These are phyloP conservation scores for Dascillus cervinus DNA, from an alignment of 2,888 invertebrate genomes.

Conservation along the genomic window DNA sequence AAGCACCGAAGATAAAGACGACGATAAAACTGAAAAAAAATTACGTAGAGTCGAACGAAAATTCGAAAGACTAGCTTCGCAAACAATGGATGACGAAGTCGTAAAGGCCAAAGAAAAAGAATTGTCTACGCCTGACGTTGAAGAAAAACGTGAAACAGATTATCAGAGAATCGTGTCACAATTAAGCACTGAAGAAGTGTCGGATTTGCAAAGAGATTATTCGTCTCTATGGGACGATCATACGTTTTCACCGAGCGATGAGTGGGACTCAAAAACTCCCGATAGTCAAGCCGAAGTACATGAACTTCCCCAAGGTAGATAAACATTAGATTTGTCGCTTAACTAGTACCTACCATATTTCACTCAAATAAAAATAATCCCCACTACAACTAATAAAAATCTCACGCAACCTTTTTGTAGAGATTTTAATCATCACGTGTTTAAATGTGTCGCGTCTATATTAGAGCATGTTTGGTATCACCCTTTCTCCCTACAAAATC, in stretches of 20 bases:
- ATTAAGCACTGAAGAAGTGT: slow-evolving; percentile 45
- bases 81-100: slow-evolving; percentile 38
- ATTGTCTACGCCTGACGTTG: slow-evolving; percentile 34
- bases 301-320: slow-evolving; percentile 44
- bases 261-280: slow-evolving; percentile 41
- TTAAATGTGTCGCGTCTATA: slow-evolving; percentile 12
- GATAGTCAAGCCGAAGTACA: slow-evolving; percentile 41
- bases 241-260: slow-evolving; percentile 40
- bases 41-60: slow-evolving; percentile 43
- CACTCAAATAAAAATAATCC: background rate
- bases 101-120: slow-evolving; percentile 28
- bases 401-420: slow-evolving; percentile 5
- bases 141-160: slow-evolving; percentile 38
- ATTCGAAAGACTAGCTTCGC: slow-evolving; percentile 47
- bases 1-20: slow-evolving; percentile 11
- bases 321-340: slow-evolving; percentile 30
- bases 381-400: too few relatives aligned
- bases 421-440: slow-evolving; percentile 10
- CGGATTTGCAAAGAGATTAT: slow-evolving; percentile 44
- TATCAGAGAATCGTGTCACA: slow-evolving; percentile 45
- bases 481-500: slow-evolving; percentile 8
- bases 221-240: slow-evolving; percentile 44
- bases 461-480: slow-evolving; percentile 13
- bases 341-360: background rate
- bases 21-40: slow-evolving; percentile 35